Evolutionary conservation across 2,888 invertebrate genomes (phyloP).

Genomic region (Trissoscelio sp.): DNA sequence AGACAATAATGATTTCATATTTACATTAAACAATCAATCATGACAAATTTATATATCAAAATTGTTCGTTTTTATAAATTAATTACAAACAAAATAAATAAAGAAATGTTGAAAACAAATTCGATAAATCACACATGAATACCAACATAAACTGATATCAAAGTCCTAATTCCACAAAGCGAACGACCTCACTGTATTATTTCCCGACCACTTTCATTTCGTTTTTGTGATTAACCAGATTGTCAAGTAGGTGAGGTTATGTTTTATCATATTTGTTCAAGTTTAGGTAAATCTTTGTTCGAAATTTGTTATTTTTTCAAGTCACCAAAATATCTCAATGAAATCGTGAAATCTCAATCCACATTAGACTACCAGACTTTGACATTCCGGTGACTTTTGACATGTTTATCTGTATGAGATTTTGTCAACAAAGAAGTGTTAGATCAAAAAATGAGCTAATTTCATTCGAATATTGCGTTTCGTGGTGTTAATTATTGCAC

Average conservation of each 20-base stretch:
- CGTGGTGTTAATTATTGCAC: background rate
- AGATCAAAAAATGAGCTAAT: background rate
- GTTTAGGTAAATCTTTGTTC: background rate
- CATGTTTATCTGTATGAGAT: background rate
- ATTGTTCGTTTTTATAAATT: too few species aligned
- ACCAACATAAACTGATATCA: too few species aligned
- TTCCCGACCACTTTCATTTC: background rate
- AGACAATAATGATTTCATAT: too few species aligned
- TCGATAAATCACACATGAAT: too few species aligned
- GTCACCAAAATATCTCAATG: background rate
- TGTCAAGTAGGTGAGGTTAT: constrained; percentile 30
- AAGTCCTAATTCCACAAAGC: too few species aligned
- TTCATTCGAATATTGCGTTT: background rate
- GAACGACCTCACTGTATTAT: too few species aligned
- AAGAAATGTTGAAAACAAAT: too few species aligned
- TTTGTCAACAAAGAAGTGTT: constrained; percentile 2
- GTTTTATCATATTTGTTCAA: constrained; percentile 2
- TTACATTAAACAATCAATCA: too few species aligned
- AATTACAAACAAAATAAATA: too few species aligned
- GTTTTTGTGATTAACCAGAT: background rate
- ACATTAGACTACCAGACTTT: background rate
- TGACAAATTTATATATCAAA: too few species aligned
- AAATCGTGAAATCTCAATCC: background rate
- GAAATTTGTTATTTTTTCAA: background rate
- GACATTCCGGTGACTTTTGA: background rate